Conservation (phyloP, 2,888 invertebrate genomes). For the Dryocosmus kuriphilus region DNA sequence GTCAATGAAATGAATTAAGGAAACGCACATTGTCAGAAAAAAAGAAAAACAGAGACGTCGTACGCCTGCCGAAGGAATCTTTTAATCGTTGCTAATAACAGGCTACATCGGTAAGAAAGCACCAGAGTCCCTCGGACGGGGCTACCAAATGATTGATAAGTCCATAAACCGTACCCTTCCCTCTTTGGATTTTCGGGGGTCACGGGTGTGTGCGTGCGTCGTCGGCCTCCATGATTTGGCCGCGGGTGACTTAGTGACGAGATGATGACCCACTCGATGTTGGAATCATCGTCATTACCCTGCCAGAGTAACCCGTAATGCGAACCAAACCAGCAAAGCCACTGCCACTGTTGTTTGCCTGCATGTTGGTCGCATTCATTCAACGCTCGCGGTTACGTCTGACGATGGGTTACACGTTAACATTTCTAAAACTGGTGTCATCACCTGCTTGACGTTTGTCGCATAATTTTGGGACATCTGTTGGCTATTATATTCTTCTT, state of each 20-base stretch:
- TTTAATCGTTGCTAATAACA: conserved; percentile 77
- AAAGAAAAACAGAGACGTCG: conserved; percentile 42
- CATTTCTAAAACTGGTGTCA: conserved; percentile 11
- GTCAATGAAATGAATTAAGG: conserved; percentile 72
- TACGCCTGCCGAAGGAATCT: conserved; percentile 69
- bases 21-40: conserved; percentile 54
- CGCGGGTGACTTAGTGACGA: conserved; percentile 76
- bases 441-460: conserved; percentile 16
- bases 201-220: conserved; percentile 56
- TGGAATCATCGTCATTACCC: conserved; percentile 76
- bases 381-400: conserved; percentile 15
- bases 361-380: conserved; percentile 43
- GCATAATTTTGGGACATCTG: not conserved
- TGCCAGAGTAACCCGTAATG: conserved; percentile 75
- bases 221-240: conserved; percentile 65
- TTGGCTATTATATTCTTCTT: too few relatives aligned
- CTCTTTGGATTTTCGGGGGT: conserved; percentile 62
- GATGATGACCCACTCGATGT: conserved; percentile 75
- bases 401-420: conserved; percentile 18
- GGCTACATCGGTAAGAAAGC: conserved; percentile 66
- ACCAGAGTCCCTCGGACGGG: conserved; percentile 59
- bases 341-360: conserved; percentile 74
- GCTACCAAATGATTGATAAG: conserved; percentile 77
- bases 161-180: conserved; percentile 74
- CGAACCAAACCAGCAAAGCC: conserved; percentile 65